Evolutionary conservation across 2,113 vertebrate species (phyloP).

Genomic region (Sinocyclocheilus grahami): DNA sequence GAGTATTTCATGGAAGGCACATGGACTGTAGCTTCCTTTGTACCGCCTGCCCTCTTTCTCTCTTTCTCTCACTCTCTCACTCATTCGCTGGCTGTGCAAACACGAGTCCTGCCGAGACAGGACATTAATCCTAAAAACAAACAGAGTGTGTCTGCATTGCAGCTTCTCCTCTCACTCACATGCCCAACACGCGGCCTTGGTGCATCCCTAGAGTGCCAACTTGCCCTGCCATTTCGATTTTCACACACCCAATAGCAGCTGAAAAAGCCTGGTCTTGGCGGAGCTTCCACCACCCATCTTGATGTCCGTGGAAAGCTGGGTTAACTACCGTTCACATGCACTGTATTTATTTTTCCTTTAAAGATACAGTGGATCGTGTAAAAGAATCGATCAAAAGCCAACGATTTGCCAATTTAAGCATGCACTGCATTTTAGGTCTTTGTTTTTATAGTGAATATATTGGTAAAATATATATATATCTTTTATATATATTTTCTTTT

Average conservation of each 20-base stretch:
- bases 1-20: not conserved
- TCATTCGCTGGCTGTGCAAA: slow-evolving; percentile 32
- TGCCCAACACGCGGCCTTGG: slow-evolving; percentile 1
- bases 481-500: too few species aligned
- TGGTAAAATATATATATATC: too few species aligned
- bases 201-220: slow-evolving; percentile 1
- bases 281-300: not conserved
- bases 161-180: not conserved
- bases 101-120: slow-evolving; percentile 38
- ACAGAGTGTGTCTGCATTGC: slow-evolving; percentile 37
- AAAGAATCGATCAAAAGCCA: not conserved
- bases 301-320: not conserved
- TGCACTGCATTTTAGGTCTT: not conserved
- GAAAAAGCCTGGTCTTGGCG: not conserved
- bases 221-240: slow-evolving; percentile 21
- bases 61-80: not conserved
- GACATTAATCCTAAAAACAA: slow-evolving; percentile 56
- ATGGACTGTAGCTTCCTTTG: not conserved
- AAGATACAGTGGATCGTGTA: not conserved
- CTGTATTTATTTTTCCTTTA: not conserved
- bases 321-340: not conserved
- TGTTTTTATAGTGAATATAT: not conserved
- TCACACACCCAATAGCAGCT: slow-evolving; percentile 2
- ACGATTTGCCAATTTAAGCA: not conserved
- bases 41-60: not conserved